These are phyloP conservation scores for Pyralis farinalis DNA, from an alignment of 2,888 invertebrate species.

Conservation along the genomic window DNA sequence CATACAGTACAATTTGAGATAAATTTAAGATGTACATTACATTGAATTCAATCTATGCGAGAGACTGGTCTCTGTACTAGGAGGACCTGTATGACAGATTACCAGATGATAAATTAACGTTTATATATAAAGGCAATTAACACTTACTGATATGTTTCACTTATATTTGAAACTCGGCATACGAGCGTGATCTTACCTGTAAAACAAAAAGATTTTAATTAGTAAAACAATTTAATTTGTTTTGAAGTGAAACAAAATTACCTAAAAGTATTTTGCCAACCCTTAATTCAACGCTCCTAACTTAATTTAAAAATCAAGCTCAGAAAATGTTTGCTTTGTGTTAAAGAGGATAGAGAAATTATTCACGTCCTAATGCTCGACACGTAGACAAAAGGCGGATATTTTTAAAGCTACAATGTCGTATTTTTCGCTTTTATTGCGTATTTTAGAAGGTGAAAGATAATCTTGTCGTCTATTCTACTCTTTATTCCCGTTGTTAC, in stretches of 20 bases:
- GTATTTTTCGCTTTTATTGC: slow-evolving; percentile 5
- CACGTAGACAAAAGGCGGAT: slow-evolving; percentile 6
- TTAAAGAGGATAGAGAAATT: slow-evolving; percentile 5
- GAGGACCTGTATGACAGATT: too few relatives aligned
- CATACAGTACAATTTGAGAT: too few relatives aligned
- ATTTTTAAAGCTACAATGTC: slow-evolving; percentile 3
- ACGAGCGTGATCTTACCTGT: slow-evolving; percentile 14
- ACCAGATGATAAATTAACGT: too few relatives aligned
- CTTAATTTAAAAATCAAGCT: slow-evolving; percentile 1
- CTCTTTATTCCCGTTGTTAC: background rate
- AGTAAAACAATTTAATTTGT: too few relatives aligned
- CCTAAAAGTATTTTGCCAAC: background rate
- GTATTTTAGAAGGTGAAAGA: background rate
- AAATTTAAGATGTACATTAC: too few relatives aligned
- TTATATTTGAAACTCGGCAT: background rate
- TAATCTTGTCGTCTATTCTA: background rate
- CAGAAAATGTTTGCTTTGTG: slow-evolving; percentile 4
- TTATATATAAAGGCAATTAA: too few relatives aligned
- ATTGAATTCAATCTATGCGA: too few relatives aligned
- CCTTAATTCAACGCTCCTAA: background rate
- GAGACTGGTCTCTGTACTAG: too few relatives aligned
- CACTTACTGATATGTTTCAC: too few relatives aligned
- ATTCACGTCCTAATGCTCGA: slow-evolving; percentile 3
- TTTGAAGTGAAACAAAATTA: background rate
- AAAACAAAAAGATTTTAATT: slow-evolving; percentile 8